A percentile compares a stretch with the other conserved stretches of the same genome.
These are phyloP conservation scores for Belgica antarctica DNA, from an alignment of 2,888 invertebrate genomes.

Conservation along the genomic window DNA sequence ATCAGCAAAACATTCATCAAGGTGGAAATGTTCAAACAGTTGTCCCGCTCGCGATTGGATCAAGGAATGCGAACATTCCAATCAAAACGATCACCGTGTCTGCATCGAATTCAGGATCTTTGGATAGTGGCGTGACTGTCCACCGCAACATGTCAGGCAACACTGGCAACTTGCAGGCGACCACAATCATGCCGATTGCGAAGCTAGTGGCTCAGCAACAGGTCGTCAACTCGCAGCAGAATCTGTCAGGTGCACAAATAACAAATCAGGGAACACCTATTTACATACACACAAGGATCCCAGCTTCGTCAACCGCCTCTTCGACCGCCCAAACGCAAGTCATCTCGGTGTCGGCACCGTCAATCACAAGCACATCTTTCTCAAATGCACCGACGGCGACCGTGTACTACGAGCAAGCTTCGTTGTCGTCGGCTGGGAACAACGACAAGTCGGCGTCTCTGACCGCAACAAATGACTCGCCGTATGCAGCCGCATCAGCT, in stretches of 20 bases:
- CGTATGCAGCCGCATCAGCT: constrained; percentile 54
- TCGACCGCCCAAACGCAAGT: constrained; percentile 44
- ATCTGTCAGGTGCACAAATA: constrained; percentile 41
- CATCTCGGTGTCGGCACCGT: constrained; percentile 46
- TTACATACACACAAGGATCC: constrained; percentile 49
- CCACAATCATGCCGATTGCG: constrained; percentile 51
- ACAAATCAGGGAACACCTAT: constrained; percentile 48
- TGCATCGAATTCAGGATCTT: constrained; percentile 15
- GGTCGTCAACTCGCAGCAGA: constrained; percentile 45
- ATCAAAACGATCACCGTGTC: constrained; percentile 38
- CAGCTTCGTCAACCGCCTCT: constrained; percentile 46
- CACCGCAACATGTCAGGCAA: not conserved
- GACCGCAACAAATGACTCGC: constrained; percentile 49
- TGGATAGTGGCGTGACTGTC: not conserved
- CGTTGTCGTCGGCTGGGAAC: constrained; percentile 12
- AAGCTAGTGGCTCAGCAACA: constrained; percentile 52
- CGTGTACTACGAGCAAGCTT: constrained; percentile 51
- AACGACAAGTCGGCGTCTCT: constrained; percentile 10
- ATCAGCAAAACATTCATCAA: constrained; percentile 35
- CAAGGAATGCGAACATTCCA: constrained; percentile 47
- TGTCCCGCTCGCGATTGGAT: constrained; percentile 52
- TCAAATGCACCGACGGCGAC: constrained; percentile 50
- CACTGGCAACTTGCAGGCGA: constrained; percentile 31
- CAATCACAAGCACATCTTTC: constrained; percentile 45
- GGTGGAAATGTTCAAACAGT: constrained; percentile 48